These are phyloP conservation scores for Cirrhinus mrigala DNA, from an alignment of 2,797 vertebrate species.

Conservation along the genomic window DNA sequence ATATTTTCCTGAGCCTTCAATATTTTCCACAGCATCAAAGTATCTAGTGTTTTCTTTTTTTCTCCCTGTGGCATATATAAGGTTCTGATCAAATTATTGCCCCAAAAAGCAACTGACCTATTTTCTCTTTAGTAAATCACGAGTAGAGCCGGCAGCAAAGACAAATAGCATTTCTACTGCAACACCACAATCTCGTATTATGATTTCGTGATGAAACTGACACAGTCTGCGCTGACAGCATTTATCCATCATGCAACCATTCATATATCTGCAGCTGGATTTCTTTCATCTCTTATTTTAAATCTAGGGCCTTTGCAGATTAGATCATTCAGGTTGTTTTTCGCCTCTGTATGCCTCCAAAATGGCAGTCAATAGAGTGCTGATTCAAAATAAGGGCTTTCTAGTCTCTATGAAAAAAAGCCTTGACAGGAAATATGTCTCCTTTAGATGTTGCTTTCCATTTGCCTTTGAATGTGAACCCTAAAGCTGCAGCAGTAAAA, in stretches of 20 bases:
- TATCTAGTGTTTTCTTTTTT: background rate
- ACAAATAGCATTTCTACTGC: slow-evolving; percentile 29
- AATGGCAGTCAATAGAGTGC: slow-evolving; percentile 40
- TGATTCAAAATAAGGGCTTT: slow-evolving; percentile 54
- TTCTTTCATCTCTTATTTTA: slow-evolving; percentile 34
- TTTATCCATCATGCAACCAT: slow-evolving; percentile 7
- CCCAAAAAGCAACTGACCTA: slow-evolving; percentile 53
- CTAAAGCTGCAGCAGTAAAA: slow-evolving; percentile 13
- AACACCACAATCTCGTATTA: slow-evolving; percentile 6
- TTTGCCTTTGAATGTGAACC: background rate
- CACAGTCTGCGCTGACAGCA: slow-evolving; percentile 11
- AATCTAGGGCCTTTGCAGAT: background rate
- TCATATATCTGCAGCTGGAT: slow-evolving; percentile 8
- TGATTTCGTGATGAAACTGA: slow-evolving; percentile 40
- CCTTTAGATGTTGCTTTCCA: slow-evolving; percentile 36
- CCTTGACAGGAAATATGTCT: slow-evolving; percentile 50
- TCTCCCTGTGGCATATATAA: slow-evolving; percentile 54
- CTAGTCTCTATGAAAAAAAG: slow-evolving; percentile 18
- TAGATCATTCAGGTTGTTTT: slow-evolving; percentile 22
- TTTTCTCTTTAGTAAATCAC: slow-evolving; percentile 57
- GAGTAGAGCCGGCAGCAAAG: slow-evolving; percentile 9
- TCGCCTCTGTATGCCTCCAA: slow-evolving; percentile 31
- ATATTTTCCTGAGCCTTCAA: slow-evolving; percentile 18
- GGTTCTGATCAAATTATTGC: slow-evolving; percentile 63
- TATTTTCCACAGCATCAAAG: slow-evolving; percentile 32